A percentile compares a stretch with the other conserved stretches of the same genome.
Evolutionary conservation across 2,888 invertebrate species (phyloP).

Genomic region (Idaea aversata): DNA sequence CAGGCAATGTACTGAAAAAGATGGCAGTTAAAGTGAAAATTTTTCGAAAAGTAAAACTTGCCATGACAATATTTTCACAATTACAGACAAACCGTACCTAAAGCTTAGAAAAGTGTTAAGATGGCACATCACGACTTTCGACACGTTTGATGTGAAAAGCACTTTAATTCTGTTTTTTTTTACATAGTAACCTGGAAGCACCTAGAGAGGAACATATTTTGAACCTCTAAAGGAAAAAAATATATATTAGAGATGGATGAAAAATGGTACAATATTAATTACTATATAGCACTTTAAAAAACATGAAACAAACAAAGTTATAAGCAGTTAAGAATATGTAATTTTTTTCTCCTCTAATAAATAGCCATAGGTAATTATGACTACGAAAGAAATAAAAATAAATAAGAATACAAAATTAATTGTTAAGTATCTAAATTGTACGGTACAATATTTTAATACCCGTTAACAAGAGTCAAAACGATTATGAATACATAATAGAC

Average conservation of each 20-base stretch:
- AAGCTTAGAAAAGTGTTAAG: too few relatives aligned
- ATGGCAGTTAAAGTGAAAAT: slow-evolving; percentile 1
- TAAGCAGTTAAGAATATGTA: background rate
- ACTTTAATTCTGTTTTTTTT: too few relatives aligned
- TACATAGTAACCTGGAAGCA: too few relatives aligned
- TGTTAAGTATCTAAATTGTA: background rate
- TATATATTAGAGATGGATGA: too few relatives aligned
- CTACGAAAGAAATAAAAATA: background rate
- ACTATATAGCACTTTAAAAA: background rate
- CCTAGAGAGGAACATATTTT: too few relatives aligned
- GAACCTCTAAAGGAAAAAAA: too few relatives aligned
- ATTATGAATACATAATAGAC: background rate
- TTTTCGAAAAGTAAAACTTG: background rate
- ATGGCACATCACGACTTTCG: too few relatives aligned
- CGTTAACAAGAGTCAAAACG: background rate
- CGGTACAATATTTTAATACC: background rate
- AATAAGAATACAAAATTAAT: background rate
- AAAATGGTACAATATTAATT: too few relatives aligned
- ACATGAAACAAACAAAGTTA: background rate
- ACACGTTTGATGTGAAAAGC: too few relatives aligned
- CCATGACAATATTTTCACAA: too few relatives aligned
- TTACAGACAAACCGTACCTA: too few relatives aligned
- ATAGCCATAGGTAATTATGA: background rate
- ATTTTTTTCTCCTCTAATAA: background rate
- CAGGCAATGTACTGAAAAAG: slow-evolving; percentile 11